Percentiles rank a stretch among this genome's conserved stretches.
Conservation (phyloP, 2,888 invertebrate genomes). For the Pomacea canaliculata region DNA sequence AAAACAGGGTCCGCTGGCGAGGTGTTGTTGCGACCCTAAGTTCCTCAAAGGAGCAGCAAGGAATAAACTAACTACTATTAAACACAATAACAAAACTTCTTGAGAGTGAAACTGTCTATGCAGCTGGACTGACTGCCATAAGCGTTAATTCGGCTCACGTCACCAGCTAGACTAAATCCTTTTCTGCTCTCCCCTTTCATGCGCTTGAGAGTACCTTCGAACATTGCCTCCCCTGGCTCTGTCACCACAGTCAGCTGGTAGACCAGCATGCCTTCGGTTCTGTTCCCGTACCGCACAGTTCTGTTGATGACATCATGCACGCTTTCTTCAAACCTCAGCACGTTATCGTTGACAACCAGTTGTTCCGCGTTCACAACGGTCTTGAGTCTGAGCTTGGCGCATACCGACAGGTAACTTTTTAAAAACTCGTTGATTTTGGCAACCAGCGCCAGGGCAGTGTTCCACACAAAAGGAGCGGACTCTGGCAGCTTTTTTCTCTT, state of each 20-base stretch:
- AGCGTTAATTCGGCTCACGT: slow-evolving; percentile 71
- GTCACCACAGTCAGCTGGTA: slow-evolving; percentile 78
- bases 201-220: slow-evolving; percentile 82
- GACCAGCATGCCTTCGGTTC: slow-evolving; percentile 39
- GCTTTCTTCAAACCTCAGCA: slow-evolving; percentile 49
- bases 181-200: not conserved
- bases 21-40: no score
- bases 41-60: no score
- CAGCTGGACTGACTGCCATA: slow-evolving; percentile 69
- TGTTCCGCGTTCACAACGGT: slow-evolving; percentile 78
- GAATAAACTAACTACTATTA: no score
- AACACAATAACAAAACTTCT: slow-evolving; percentile 68
- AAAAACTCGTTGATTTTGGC: slow-evolving; percentile 78
- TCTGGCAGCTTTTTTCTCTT: slow-evolving; percentile 32
- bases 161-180: slow-evolving; percentile 74
- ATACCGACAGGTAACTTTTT: slow-evolving; percentile 47
- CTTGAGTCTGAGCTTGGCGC: slow-evolving; percentile 74
- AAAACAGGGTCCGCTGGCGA: no score
- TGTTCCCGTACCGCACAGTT: slow-evolving; percentile 40
- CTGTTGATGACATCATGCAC: slow-evolving; percentile 65
- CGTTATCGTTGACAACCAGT: slow-evolving; percentile 44
- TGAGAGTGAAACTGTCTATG: slow-evolving; percentile 53
- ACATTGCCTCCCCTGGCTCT: slow-evolving; percentile 79
- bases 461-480: slow-evolving; percentile 72
- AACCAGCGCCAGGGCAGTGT: slow-evolving; percentile 76